phyloP scores from a whole-genome alignment of 1,140 invertebrate genomes.

The Chironomus striatipennis region DNA sequence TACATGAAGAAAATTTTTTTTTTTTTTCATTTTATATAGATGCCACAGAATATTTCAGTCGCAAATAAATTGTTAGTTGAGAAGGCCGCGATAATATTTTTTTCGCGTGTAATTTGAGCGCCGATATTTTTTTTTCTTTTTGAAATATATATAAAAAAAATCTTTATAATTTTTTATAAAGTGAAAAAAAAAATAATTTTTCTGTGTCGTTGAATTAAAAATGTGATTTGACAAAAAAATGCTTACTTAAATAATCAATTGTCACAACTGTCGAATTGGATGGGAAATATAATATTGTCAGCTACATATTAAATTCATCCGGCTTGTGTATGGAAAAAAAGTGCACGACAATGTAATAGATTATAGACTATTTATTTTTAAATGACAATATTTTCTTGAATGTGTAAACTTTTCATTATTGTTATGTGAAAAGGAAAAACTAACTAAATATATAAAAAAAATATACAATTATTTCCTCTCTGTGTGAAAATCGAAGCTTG shows the following conservation, averaged over 20 bases:
- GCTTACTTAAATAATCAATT: not conserved
- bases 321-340: not conserved
- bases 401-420: too few species aligned
- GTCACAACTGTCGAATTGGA: too few species aligned
- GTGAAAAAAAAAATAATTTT: not conserved
- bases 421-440: too few species aligned
- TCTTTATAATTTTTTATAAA: not conserved
- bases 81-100: not conserved
- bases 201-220: not conserved
- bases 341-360: not conserved
- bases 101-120: not conserved
- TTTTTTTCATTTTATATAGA: conserved; percentile 19
- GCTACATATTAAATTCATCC: not conserved
- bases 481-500: not conserved
- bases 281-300: not conserved
- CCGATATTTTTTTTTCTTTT: not conserved
- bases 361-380: too few species aligned
- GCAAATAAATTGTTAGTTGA: conserved; percentile 17
- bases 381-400: too few species aligned
- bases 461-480: too few species aligned
- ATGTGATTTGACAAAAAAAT: not conserved
- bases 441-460: too few species aligned
- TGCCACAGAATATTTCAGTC: conserved; percentile 21
- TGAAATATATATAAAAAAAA: not conserved
- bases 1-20: conserved; percentile 15